phyloP scores from a whole-genome alignment of 2,888 invertebrate species.

The Drosophila neoperkinsi region DNA sequence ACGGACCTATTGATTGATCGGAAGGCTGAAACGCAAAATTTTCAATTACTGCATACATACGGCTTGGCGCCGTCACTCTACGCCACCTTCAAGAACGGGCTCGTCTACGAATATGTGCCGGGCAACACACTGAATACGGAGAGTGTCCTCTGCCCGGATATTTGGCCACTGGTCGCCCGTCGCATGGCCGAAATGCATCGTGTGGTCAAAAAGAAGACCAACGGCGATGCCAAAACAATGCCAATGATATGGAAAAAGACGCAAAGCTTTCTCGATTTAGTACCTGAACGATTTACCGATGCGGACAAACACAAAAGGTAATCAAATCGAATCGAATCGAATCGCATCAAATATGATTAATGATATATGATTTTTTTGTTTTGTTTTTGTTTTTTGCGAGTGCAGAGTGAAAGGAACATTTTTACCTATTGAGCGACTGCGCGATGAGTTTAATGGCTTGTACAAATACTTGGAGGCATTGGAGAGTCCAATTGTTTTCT shows the following conservation, averaged over 20 bases:
- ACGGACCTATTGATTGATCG: slow-evolving; percentile 97
- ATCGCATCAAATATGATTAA: slow-evolving; percentile 1
- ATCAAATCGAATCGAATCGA: slow-evolving; percentile 22
- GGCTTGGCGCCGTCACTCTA: slow-evolving; percentile 94
- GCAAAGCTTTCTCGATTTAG: slow-evolving; percentile 90
- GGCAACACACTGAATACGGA: slow-evolving; percentile 91
- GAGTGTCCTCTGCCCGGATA: slow-evolving; percentile 88
- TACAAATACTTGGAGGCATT: slow-evolving; percentile 88
- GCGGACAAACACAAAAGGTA: slow-evolving; percentile 90
- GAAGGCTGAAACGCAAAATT: slow-evolving; percentile 90
- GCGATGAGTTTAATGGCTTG: slow-evolving; percentile 89
- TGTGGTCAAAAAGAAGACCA: slow-evolving; percentile 82
- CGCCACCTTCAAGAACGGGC: slow-evolving; percentile 96
- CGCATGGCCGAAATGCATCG: slow-evolving; percentile 94
- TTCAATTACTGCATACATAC: slow-evolving; percentile 88
- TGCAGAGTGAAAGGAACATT: slow-evolving; percentile 89
- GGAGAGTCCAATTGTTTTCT: slow-evolving; percentile 94
- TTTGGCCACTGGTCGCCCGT: slow-evolving; percentile 91
- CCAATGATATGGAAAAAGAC: slow-evolving; percentile 92
- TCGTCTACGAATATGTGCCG: slow-evolving; percentile 94
- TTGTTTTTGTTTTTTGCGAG: slow-evolving; percentile 14
- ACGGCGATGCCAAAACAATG: slow-evolving; percentile 68
- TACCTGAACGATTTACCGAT: slow-evolving; percentile 90
- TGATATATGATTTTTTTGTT: neutral
- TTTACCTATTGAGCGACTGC: slow-evolving; percentile 88